These are phyloP conservation scores for Coelopa pilipes DNA, from an alignment of 2,888 invertebrate species.

Conservation along the genomic window DNA sequence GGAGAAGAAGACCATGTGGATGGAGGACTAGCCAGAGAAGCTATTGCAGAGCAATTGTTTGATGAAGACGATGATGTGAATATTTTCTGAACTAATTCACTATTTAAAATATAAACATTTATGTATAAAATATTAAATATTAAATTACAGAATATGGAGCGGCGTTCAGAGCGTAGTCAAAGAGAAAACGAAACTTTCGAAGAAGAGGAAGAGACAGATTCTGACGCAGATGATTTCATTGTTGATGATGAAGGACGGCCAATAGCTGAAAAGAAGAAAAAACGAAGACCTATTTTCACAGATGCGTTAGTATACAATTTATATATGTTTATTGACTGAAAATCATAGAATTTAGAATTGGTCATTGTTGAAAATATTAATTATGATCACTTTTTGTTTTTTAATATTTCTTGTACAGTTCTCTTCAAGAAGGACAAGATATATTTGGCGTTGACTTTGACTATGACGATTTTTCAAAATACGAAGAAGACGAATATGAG, in stretches of 20 bases:
- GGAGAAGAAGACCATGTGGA: constrained; percentile 83
- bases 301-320: constrained; percentile 79
- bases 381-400: not conserved
- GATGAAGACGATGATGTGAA: constrained; percentile 86
- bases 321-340: not conserved
- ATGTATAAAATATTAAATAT: constrained; percentile 3
- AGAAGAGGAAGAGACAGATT: constrained; percentile 83
- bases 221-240: constrained; percentile 95
- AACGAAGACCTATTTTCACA: constrained; percentile 82
- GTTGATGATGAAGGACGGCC: constrained; percentile 95
- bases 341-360: not conserved
- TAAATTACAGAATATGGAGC: constrained; percentile 77
- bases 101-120: not conserved
- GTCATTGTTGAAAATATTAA: not conserved
- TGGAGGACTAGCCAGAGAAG: constrained; percentile 83
- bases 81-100: constrained; percentile 43
- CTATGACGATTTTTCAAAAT: constrained; percentile 89
- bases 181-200: constrained; percentile 70
- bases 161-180: constrained; percentile 77
- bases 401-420: constrained; percentile 67
- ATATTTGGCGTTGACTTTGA: constrained; percentile 99
- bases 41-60: constrained; percentile 90
- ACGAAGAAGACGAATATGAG: constrained; percentile 84
- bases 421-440: constrained; percentile 97
- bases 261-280: constrained; percentile 82